phyloP scores from a whole-genome alignment of 2,797 vertebrate species.

The Adrianichthys oophorus region DNA sequence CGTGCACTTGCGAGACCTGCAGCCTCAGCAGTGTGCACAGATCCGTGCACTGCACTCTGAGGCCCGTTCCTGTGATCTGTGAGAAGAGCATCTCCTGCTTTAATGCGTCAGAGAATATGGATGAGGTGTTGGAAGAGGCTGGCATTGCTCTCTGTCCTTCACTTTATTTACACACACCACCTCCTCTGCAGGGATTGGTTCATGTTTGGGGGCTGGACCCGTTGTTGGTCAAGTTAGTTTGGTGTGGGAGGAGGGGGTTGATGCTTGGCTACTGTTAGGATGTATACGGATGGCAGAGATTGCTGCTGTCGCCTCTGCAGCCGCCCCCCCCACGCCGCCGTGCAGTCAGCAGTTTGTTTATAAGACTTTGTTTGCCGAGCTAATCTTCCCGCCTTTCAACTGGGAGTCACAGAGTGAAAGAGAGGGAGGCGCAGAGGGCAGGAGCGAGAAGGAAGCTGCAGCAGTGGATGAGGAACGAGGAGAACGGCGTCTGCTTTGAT shows the following conservation, averaged over 20 bases:
- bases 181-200: constrained; percentile 61
- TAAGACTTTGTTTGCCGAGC: constrained; percentile 79
- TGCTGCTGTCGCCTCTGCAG: constrained; percentile 55
- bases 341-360: constrained; percentile 80
- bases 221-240: neutral
- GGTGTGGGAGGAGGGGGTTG: constrained; percentile 27
- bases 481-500: constrained; percentile 36
- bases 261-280: constrained; percentile 41
- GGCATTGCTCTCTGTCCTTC: constrained; percentile 51
- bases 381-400: constrained; percentile 79
- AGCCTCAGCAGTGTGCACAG: constrained; percentile 9
- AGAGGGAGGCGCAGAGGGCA: constrained; percentile 25
- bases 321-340: constrained; percentile 63
- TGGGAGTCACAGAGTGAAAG: constrained; percentile 58
- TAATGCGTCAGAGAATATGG: constrained; percentile 6
- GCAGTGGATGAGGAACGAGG: constrained; percentile 52
- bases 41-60: constrained; percentile 26
- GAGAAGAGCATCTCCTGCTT: neutral
- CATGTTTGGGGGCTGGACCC: constrained; percentile 47
- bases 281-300: constrained; percentile 64
- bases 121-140: constrained; percentile 3
- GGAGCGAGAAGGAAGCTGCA: constrained; percentile 50
- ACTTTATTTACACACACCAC: constrained; percentile 16
- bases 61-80: neutral
- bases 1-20: constrained; percentile 2